Evolutionary conservation across 2,113 vertebrate genomes (phyloP).

Genomic region (Oncorhynchus masou): DNA sequence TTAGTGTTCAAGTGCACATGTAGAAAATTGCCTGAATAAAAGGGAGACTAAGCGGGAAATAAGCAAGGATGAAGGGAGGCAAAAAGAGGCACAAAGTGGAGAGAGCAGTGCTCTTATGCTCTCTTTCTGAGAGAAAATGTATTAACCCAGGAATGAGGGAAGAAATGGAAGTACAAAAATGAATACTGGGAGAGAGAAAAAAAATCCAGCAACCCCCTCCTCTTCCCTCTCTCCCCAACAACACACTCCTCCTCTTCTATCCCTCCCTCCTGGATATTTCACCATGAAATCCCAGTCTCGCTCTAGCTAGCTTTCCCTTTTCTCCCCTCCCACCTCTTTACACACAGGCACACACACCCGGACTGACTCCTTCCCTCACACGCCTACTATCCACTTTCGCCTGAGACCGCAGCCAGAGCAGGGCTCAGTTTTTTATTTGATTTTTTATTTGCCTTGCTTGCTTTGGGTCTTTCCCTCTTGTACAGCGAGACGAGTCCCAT

Average conservation of each 20-base stretch:
- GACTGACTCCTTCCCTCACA: slow-evolving; percentile 58
- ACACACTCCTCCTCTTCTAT: slow-evolving; percentile 69
- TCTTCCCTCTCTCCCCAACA: slow-evolving; percentile 57
- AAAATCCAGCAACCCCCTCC: slow-evolving; percentile 56
- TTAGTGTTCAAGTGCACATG: slow-evolving; percentile 79
- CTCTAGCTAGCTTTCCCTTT: slow-evolving; percentile 38
- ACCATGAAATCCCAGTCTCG: slow-evolving; percentile 55
- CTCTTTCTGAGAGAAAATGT: slow-evolving; percentile 38
- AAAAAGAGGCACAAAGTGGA: slow-evolving; percentile 48
- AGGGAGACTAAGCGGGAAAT: slow-evolving; percentile 60
- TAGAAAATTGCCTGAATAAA: slow-evolving; percentile 72
- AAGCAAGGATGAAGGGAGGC: slow-evolving; percentile 63
- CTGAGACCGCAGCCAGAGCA: slow-evolving; percentile 54
- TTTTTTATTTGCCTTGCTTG: slow-evolving; percentile 38
- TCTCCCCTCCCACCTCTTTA: slow-evolving; percentile 69
- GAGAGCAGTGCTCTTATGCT: slow-evolving; percentile 27
- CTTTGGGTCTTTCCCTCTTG: slow-evolving; percentile 41
- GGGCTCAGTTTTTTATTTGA: slow-evolving; percentile 24
- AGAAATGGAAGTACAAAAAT: slow-evolving; percentile 45
- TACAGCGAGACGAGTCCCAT: slow-evolving; percentile 34
- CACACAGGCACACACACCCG: slow-evolving; percentile 54
- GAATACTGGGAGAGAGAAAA: slow-evolving; percentile 45
- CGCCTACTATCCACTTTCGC: slow-evolving; percentile 61
- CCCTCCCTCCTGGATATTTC: slow-evolving; percentile 41
- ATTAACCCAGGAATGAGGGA: slow-evolving; percentile 43